Conservation (phyloP, 2,113 vertebrate genomes). For the Astatotilapia flaviijosephi region DNA sequence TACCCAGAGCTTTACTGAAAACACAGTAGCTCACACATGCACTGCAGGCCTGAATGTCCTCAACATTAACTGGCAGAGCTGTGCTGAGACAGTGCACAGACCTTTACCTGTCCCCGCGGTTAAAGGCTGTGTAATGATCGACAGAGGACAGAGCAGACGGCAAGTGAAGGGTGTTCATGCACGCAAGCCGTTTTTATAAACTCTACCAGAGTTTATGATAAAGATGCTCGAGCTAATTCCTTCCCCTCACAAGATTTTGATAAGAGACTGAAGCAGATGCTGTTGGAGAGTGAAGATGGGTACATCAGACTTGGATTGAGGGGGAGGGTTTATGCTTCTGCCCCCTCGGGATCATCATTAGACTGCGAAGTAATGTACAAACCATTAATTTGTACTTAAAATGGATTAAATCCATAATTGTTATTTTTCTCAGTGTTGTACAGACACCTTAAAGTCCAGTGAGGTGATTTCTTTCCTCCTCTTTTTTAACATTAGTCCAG, state of each 20-base stretch:
- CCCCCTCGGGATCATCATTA: constrained; percentile 69
- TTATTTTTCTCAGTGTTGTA: neutral
- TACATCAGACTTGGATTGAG: neutral
- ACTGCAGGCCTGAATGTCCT: neutral
- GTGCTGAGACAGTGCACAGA: neutral
- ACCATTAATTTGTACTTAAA: neutral
- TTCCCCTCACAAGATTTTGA: constrained; percentile 50
- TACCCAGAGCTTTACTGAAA: neutral
- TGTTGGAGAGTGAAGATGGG: neutral
- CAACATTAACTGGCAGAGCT: neutral
- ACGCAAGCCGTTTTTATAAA: fast-evolving
- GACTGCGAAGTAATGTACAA: neutral
- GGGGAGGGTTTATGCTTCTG: constrained; percentile 70
- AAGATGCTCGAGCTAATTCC: constrained; percentile 71
- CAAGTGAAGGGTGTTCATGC: neutral
- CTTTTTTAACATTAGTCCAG: neutral
- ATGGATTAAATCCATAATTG: neutral
- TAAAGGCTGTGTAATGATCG: neutral
- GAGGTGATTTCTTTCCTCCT: neutral
- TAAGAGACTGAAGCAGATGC: constrained; percentile 9
- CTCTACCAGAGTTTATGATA: neutral
- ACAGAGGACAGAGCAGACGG: neutral
- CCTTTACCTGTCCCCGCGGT: neutral
- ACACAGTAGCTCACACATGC: neutral
- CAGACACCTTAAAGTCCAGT: neutral